Conservation (phyloP, 2,113 vertebrate species). For the Silurus meridionalis region DNA sequence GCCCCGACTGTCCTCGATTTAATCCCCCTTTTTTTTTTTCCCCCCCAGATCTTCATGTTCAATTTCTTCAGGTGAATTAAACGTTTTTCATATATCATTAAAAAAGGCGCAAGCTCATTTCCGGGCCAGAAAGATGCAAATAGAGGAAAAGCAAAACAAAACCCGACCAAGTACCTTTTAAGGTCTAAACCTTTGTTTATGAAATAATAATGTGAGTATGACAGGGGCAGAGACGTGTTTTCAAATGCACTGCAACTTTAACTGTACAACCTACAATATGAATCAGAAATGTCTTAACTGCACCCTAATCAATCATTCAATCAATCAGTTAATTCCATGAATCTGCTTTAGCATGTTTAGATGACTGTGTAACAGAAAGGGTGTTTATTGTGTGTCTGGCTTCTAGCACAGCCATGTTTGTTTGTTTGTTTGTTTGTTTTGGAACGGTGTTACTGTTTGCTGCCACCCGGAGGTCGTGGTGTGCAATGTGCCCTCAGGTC, state of each 20-base stretch:
- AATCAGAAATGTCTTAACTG: no score
- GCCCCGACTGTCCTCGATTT: not conserved
- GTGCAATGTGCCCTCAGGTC: slow-evolving; percentile 47
- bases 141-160: not conserved
- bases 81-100: no score
- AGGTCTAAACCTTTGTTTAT: not conserved
- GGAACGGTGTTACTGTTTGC: slow-evolving; percentile 53
- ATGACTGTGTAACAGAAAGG: not conserved
- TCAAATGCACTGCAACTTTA: not conserved
- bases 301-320: no score
- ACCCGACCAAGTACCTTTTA: no score
- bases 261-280: not conserved
- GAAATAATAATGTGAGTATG: not conserved
- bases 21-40: no score
- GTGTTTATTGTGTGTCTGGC: not conserved
- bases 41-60: no score
- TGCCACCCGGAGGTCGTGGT: slow-evolving; percentile 67
- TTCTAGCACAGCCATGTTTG: not conserved
- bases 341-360: not conserved
- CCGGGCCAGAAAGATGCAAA: not conserved
- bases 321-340: no score
- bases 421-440: not conserved
- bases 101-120: no score
- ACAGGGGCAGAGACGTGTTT: not conserved
- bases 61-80: no score